A percentile compares a stretch with the other conserved stretches of the same genome.
phyloP scores from a whole-genome alignment of 2,113 vertebrate species.

The Pygoscelis antarcticus region DNA sequence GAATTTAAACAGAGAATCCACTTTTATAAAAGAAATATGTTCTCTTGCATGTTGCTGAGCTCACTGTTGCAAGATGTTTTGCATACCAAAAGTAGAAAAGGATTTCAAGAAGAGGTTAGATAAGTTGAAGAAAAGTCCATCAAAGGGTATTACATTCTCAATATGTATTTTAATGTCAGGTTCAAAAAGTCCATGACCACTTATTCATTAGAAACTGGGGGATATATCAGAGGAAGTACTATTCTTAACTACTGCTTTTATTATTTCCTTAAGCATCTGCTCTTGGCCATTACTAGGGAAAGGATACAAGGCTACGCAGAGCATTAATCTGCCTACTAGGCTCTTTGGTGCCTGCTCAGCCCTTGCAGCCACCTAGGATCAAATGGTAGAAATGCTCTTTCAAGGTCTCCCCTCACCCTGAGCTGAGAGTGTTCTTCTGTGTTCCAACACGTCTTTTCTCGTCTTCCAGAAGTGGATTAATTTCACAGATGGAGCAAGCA shows the following conservation, averaged over 20 bases:
- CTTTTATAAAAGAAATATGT: background rate
- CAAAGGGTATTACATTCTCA: background rate
- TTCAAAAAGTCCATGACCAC: background rate
- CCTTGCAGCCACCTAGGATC: background rate
- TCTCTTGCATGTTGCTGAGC: background rate
- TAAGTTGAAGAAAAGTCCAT: background rate
- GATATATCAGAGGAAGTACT: background rate
- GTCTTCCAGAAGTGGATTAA: conserved; percentile 1
- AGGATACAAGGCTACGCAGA: background rate
- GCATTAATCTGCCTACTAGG: background rate
- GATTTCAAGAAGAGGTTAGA: background rate
- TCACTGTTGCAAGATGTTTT: background rate
- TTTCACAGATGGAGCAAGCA: conserved; percentile 17
- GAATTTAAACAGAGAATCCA: background rate
- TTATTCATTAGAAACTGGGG: background rate
- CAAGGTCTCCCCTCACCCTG: background rate
- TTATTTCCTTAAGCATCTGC: background rate
- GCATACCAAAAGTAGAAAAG: background rate
- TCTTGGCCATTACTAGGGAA: background rate
- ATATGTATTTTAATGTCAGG: background rate
- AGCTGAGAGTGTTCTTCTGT: background rate
- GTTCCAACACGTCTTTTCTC: background rate
- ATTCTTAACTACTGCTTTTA: background rate
- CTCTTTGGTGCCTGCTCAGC: conserved; percentile 1
- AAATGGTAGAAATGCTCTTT: background rate